A percentile compares a stretch with the other conserved stretches of the same genome.
Conservation (phyloP, 2,113 vertebrate genomes). For the Neogale vison region DNA sequence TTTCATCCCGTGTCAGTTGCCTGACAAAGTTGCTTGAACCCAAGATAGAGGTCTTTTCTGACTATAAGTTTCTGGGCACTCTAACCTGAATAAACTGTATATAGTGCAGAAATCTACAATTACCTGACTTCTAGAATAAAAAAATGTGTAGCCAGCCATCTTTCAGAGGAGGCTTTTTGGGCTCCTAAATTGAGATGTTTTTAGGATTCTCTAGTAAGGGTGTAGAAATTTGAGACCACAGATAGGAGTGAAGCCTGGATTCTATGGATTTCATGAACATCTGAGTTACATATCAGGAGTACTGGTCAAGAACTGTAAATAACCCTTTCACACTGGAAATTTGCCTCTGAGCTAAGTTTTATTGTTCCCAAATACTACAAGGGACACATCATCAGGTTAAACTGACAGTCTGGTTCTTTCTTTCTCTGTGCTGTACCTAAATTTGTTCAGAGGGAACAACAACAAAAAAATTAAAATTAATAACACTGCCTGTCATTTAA, state of each 20-base stretch:
- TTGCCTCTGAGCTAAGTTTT: background rate
- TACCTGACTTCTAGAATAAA: background rate
- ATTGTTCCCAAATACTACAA: background rate
- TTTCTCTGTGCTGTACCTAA: background rate
- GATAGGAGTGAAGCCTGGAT: rapidly evolving
- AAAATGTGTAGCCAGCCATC: rapidly evolving
- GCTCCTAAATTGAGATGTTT: background rate
- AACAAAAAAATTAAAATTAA: background rate
- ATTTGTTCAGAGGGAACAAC: background rate
- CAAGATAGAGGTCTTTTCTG: background rate
- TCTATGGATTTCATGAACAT: background rate
- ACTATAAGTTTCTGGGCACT: background rate
- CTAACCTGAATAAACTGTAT: background rate
- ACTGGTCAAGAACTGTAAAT: background rate
- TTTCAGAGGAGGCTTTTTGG: background rate
- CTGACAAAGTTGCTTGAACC: background rate
- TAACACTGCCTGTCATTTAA: background rate
- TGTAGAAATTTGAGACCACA: background rate
- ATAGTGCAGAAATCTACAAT: background rate
- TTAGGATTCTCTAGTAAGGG: background rate
- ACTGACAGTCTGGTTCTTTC: background rate
- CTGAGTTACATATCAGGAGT: background rate
- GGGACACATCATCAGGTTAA: background rate
- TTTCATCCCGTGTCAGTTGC: conserved; percentile 12
- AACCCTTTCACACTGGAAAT: background rate